phyloP scores from a whole-genome alignment of 2,797 vertebrate species.

The Amblyraja radiata region DNA sequence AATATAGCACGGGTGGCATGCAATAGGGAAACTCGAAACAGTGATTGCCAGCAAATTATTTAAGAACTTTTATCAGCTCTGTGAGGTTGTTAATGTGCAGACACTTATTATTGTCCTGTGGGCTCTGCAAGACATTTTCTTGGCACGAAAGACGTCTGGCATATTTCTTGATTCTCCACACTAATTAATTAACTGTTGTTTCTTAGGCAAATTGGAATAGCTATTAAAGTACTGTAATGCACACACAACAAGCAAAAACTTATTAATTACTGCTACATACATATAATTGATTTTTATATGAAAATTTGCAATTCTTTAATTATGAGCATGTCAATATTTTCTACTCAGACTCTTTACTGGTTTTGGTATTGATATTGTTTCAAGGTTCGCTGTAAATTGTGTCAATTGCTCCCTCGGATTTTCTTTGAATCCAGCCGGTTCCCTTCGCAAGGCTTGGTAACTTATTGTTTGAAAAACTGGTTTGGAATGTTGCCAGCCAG shows the following conservation, averaged over 20 bases:
- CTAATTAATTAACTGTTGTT: slow-evolving; percentile 31
- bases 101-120: slow-evolving; percentile 18
- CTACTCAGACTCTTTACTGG: neutral
- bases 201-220: neutral
- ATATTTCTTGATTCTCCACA: neutral
- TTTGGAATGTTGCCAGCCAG: neutral
- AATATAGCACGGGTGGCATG: neutral
- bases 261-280: slow-evolving; percentile 5
- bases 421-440: neutral
- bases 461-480: neutral
- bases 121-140: slow-evolving; percentile 21
- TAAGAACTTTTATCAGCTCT: neutral
- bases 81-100: slow-evolving; percentile 4
- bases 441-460: neutral
- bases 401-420: neutral
- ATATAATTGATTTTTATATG: neutral
- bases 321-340: neutral
- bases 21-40: neutral
- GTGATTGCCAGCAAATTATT: neutral
- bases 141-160: slow-evolving; percentile 1
- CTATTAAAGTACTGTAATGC: neutral
- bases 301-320: neutral
- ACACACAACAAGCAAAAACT: neutral
- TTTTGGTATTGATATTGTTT: neutral
- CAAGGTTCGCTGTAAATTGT: neutral